A percentile compares a stretch with the other conserved stretches of the same genome.
Evolutionary conservation across 2,113 vertebrate genomes (phyloP).

Genomic region (Mixornis gularis): DNA sequence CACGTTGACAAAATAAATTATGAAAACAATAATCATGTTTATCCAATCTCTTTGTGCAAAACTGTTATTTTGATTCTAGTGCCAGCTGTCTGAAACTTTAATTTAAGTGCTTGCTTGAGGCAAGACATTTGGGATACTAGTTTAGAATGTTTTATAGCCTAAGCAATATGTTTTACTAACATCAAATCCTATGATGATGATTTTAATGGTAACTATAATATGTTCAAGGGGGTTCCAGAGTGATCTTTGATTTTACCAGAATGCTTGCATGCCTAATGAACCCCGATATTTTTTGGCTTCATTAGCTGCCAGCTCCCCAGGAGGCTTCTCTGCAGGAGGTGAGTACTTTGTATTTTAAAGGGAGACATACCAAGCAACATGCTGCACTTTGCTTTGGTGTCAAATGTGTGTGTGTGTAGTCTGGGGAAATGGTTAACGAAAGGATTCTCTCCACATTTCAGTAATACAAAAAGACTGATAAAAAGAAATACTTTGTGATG

Average conservation of each 20-base stretch:
- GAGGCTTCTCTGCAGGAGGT: not conserved
- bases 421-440: not conserved
- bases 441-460: not conserved
- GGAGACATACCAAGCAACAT: not conserved
- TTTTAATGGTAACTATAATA: constrained; percentile 76
- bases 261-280: constrained; percentile 26
- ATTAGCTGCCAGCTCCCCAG: constrained; percentile 6
- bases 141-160: constrained; percentile 83
- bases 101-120: constrained; percentile 83
- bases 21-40: constrained; percentile 83
- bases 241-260: constrained; percentile 66
- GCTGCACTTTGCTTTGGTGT: not conserved
- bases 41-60: constrained; percentile 75
- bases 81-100: constrained; percentile 85
- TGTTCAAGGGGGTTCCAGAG: constrained; percentile 64
- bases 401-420: not conserved
- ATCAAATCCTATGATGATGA: constrained; percentile 77
- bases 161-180: constrained; percentile 83
- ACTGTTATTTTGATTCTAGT: constrained; percentile 80
- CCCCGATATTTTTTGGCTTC: constrained; percentile 28
- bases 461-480: not conserved
- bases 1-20: constrained; percentile 74
- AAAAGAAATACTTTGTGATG: not conserved
- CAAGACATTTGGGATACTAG: constrained; percentile 82
- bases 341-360: not conserved